Conservation (phyloP, 2,888 invertebrate genomes). For the Leptinotarsa haldemani region DNA sequence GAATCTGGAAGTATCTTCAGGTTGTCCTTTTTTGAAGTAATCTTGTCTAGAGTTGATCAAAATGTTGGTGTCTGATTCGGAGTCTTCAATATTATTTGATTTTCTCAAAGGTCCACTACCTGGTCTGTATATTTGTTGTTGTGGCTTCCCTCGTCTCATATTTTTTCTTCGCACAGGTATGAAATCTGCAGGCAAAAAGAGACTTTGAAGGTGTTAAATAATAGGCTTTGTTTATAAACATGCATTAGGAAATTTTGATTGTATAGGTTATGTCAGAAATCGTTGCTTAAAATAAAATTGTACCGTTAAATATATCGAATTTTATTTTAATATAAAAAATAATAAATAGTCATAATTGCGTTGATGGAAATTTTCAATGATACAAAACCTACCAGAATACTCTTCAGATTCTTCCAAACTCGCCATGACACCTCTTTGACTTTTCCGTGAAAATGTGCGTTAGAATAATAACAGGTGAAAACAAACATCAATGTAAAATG, state of each 20-base stretch:
- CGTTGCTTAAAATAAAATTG: neutral
- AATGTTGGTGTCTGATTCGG: conserved; percentile 65
- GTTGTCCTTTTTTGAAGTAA: conserved; percentile 43
- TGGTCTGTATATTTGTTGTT: conserved; percentile 79
- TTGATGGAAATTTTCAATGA: conserved; percentile 18
- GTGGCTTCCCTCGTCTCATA: conserved; percentile 74
- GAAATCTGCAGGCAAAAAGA: conserved; percentile 44
- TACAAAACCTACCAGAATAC: conserved; percentile 56
- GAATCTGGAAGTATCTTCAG: conserved; percentile 48
- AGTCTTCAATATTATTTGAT: conserved; percentile 72
- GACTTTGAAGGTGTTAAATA: conserved; percentile 32
- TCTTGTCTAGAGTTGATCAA: conserved; percentile 52
- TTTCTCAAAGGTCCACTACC: conserved; percentile 81
- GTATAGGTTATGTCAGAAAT: conserved; percentile 51
- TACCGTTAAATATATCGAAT: neutral
- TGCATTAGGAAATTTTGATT: conserved; percentile 33
- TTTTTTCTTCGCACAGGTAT: conserved; percentile 50
- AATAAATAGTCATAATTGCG: neutral
- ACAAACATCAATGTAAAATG: conserved; percentile 27
- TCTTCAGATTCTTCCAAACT: conserved; percentile 54
- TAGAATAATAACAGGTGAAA: conserved; percentile 31
- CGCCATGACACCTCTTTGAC: conserved; percentile 50
- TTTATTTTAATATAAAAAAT: neutral
- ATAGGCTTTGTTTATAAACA: conserved; percentile 55
- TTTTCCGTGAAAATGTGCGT: conserved; percentile 26